A percentile compares a stretch with the other conserved stretches of the same genome.
phyloP scores from a whole-genome alignment of 2,888 invertebrate species.

The Lordiphosa fenestrarum region DNA sequence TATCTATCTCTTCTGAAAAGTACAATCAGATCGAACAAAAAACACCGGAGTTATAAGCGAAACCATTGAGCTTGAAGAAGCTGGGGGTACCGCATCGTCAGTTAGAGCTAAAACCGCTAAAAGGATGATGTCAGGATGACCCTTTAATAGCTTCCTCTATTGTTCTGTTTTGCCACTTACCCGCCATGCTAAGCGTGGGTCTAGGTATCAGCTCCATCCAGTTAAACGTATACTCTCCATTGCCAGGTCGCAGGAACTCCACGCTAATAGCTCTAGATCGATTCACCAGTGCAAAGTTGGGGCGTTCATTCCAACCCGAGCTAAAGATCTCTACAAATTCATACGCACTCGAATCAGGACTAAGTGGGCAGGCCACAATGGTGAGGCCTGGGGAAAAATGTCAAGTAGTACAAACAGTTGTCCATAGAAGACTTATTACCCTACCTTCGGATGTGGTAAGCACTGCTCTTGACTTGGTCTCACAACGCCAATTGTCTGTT shows the following conservation, averaged over 20 bases:
- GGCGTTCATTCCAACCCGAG: conserved; percentile 87
- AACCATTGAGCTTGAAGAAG: no score
- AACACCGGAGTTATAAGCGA: no score
- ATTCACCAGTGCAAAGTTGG: conserved; percentile 83
- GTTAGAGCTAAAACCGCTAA: no score
- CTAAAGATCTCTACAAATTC: conserved; percentile 91
- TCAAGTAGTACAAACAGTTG: neutral
- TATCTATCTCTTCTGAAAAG: no score
- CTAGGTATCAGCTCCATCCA: conserved; percentile 90
- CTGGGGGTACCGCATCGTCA: no score
- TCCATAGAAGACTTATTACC: neutral
- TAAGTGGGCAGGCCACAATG: conserved; percentile 82
- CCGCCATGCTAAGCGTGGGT: conserved; percentile 80
- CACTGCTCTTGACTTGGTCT: conserved; percentile 89
- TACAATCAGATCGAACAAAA: no score
- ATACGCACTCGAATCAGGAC: conserved; percentile 82
- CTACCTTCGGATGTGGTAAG: conserved; percentile 86
- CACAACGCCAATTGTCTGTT: conserved; percentile 84
- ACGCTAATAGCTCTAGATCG: conserved; percentile 86
- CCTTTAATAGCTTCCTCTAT: no score
- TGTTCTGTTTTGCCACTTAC: conserved; percentile 45
- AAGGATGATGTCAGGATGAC: no score
- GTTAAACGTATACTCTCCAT: conserved; percentile 87
- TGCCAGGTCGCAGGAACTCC: conserved; percentile 89
- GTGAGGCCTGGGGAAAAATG: conserved; percentile 78